Percentiles rank a stretch among this genome's conserved stretches.
Evolutionary conservation across 2,797 vertebrate species (phyloP).

Genomic region (Pipistrellus pygmaeus): DNA sequence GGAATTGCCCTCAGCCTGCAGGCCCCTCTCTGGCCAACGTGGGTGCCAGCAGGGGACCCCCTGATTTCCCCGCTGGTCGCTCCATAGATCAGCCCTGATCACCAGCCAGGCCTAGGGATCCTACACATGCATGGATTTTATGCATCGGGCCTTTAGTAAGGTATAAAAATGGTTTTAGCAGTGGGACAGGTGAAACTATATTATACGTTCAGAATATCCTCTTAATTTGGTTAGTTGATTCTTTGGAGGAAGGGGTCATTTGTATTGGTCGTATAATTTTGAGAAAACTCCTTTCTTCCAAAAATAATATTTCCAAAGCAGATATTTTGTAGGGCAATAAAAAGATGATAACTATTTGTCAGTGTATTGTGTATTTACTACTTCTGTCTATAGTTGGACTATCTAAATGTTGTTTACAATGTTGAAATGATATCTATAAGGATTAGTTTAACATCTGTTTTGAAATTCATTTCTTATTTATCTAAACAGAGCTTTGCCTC

Average conservation of each 20-base stretch:
- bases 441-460: conserved; percentile 70
- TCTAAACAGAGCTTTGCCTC: conserved; percentile 65
- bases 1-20: no score
- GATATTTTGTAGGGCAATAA: conserved; percentile 14
- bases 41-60: no score
- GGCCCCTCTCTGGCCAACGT: no score
- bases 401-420: not conserved
- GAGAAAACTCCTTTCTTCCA: not conserved
- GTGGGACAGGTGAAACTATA: not conserved
- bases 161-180: not conserved
- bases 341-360: conserved; percentile 19
- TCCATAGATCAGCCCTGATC: no score
- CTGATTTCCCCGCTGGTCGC: no score
- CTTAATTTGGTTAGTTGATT: conserved; percentile 29
- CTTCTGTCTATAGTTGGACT: conserved; percentile 1
- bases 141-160: not conserved
- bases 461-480: conserved; percentile 71
- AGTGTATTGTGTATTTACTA: not conserved
- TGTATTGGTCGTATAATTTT: conserved; percentile 19
- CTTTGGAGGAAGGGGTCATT: not conserved
- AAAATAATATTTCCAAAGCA: conserved; percentile 18
- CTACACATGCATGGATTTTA: no score
- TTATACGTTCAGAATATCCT: not conserved
- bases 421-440: conserved; percentile 72
- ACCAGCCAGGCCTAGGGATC: no score